A percentile compares a stretch with the other conserved stretches of the same genome.
These are phyloP conservation scores for Mesocentrotus franciscanus DNA, from an alignment of 53 echinoderm and acorn worm species.

Conservation along the genomic window DNA sequence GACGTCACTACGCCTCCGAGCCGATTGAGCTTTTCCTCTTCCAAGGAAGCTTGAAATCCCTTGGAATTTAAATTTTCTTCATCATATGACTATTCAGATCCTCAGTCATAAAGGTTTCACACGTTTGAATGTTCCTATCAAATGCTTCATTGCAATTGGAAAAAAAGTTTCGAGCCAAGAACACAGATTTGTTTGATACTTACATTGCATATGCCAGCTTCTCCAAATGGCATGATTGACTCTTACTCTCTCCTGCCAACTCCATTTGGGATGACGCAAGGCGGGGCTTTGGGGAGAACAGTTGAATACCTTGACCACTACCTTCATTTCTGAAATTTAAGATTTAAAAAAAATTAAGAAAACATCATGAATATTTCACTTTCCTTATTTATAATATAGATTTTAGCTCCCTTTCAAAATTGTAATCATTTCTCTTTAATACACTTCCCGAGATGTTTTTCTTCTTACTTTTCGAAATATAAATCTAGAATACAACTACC, in stretches of 20 bases:
- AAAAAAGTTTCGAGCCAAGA: too few relatives aligned
- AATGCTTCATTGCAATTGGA: too few relatives aligned
- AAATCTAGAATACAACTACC: neutral
- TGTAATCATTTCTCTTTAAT: too few relatives aligned
- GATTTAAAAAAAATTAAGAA: neutral
- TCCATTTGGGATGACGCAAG: slow-evolving; percentile 77
- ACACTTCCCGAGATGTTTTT: neutral
- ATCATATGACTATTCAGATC: too few relatives aligned
- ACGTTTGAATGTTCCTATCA: too few relatives aligned
- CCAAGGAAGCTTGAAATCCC: too few relatives aligned
- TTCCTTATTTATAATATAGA: neutral
- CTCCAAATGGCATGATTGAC: slow-evolving; percentile 98
- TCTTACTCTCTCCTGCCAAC: slow-evolving; percentile 90
- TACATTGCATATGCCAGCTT: slow-evolving; percentile 98
- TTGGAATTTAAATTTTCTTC: too few relatives aligned
- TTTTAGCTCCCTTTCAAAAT: neutral
- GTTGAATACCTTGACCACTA: slow-evolving; percentile 58
- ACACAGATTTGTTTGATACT: slow-evolving; percentile 51
- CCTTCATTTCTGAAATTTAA: slow-evolving; percentile 56
- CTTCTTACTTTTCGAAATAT: neutral
- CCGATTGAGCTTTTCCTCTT: too few relatives aligned
- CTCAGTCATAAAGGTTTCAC: too few relatives aligned
- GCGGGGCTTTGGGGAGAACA: slow-evolving; percentile 86
- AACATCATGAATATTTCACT: neutral
- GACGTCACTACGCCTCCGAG: too few relatives aligned